Percentiles rank a stretch among this genome's conserved stretches.
These are phyloP conservation scores for Corythucha ciliata DNA, from an alignment of 2,888 invertebrate species.

Conservation along the genomic window DNA sequence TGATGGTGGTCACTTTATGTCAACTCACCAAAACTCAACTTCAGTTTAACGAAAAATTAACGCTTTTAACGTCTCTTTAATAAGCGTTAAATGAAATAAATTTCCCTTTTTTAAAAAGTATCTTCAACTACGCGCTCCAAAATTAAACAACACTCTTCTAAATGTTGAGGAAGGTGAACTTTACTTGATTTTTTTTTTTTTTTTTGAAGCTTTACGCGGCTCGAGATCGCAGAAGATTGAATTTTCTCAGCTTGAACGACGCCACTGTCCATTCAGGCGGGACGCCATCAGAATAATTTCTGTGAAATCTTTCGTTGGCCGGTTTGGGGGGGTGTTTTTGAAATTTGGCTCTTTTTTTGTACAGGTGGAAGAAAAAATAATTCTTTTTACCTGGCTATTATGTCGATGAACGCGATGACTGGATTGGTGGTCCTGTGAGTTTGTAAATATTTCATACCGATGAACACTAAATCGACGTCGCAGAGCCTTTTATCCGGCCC, in stretches of 20 bases:
- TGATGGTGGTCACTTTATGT: slow-evolving; percentile 94
- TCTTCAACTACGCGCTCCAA: no score
- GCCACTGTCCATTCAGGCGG: slow-evolving; percentile 29
- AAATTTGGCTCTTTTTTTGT: no score
- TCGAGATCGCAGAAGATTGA: slow-evolving; percentile 28
- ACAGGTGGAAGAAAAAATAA: no score
- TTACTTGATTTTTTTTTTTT: no score
- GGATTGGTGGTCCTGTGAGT: slow-evolving; percentile 9
- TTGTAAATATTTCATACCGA: slow-evolving; percentile 27
- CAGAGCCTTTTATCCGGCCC: slow-evolving; percentile 27
- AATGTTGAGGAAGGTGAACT: no score
- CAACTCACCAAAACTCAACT: slow-evolving; percentile 94
- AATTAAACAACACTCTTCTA: no score
- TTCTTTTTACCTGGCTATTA: slow-evolving; percentile 29
- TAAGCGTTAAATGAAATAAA: slow-evolving; percentile 13
- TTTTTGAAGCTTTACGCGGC: no score
- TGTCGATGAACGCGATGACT: slow-evolving; percentile 28
- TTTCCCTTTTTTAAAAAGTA: background rate
- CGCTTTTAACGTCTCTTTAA: slow-evolving; percentile 64
- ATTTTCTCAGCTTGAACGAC: slow-evolving; percentile 29
- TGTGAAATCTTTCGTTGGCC: slow-evolving; percentile 28
- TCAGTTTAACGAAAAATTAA: slow-evolving; percentile 91
- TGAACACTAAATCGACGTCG: slow-evolving; percentile 30
- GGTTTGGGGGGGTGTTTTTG: no score
- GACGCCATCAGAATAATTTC: slow-evolving; percentile 26